These are phyloP conservation scores for Macaca nemestrina DNA, from an alignment of 2,113 vertebrate genomes.

Conservation along the genomic window DNA sequence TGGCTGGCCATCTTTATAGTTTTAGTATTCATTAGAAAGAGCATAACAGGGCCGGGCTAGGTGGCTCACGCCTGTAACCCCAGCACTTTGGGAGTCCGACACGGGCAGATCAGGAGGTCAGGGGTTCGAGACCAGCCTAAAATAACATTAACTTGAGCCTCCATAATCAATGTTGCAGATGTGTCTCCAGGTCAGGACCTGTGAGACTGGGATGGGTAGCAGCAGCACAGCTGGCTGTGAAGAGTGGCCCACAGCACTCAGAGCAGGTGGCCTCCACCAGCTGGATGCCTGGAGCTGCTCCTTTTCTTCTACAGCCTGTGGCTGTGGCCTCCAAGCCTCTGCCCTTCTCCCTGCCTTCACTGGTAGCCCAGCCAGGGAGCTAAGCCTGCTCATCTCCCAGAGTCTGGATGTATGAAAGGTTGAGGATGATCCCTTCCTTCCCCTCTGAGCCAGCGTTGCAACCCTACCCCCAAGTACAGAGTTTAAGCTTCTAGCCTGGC, in stretches of 20 bases:
- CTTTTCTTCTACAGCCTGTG: not conserved
- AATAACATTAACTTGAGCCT: not conserved
- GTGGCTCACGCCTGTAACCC: no score
- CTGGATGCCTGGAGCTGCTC: not conserved
- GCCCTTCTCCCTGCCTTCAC: not conserved
- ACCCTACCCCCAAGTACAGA: not conserved
- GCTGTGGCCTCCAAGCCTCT: not conserved
- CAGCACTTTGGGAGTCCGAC: no score
- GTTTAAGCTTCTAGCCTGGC: not conserved
- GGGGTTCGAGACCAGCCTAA: not conserved
- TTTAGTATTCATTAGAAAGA: no score
- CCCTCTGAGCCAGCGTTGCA: not conserved
- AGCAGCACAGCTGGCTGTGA: not conserved
- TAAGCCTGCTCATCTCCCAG: not conserved
- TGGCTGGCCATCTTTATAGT: no score
- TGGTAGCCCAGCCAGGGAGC: not conserved
- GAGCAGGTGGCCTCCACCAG: not conserved
- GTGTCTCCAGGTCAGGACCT: not conserved
- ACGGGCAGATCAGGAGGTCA: no score
- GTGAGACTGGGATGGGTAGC: not conserved
- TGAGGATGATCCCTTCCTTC: not conserved
- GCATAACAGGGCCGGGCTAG: no score
- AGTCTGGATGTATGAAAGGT: not conserved
- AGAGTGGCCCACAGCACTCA: not conserved
- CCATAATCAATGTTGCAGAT: not conserved